Evolutionary conservation across 2,113 vertebrate genomes (phyloP).

Genomic region (Patagioenas fasciata): DNA sequence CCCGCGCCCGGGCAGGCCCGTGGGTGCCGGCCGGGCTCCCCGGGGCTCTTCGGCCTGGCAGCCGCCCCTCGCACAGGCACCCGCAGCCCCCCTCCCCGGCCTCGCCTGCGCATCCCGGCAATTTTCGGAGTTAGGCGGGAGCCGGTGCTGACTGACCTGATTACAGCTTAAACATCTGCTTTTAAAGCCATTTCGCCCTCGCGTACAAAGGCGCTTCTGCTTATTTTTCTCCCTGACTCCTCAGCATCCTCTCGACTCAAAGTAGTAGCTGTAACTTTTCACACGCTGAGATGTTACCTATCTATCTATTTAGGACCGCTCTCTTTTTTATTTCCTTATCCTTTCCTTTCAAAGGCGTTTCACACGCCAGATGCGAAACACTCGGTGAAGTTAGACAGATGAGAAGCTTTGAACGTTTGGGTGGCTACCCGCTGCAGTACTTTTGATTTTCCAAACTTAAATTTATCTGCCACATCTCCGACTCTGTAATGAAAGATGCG

Average conservation of each 20-base stretch:
- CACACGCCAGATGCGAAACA: neutral
- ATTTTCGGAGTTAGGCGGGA: neutral
- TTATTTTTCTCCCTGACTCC: neutral
- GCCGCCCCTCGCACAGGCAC: neutral
- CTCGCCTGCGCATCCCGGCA: neutral
- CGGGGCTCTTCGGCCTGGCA: neutral
- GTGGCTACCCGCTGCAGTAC: neutral
- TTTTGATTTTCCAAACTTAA: neutral
- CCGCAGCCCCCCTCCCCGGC: neutral
- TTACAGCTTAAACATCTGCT: neutral
- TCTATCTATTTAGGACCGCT: neutral
- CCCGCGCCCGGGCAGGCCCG: neutral
- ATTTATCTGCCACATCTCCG: neutral
- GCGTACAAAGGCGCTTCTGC: neutral
- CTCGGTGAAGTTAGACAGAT: neutral
- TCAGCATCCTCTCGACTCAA: neutral
- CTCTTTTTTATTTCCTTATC: neutral
- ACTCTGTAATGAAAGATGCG: neutral
- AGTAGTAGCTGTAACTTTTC: slow-evolving; percentile 14
- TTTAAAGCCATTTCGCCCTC: neutral
- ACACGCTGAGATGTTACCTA: neutral
- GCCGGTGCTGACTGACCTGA: neutral
- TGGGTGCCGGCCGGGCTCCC: neutral
- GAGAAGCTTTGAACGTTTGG: neutral
- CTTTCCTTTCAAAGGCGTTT: neutral